These are phyloP conservation scores for Lepidostoma basale DNA, from an alignment of 1,140 invertebrate genomes.

Conservation along the genomic window DNA sequence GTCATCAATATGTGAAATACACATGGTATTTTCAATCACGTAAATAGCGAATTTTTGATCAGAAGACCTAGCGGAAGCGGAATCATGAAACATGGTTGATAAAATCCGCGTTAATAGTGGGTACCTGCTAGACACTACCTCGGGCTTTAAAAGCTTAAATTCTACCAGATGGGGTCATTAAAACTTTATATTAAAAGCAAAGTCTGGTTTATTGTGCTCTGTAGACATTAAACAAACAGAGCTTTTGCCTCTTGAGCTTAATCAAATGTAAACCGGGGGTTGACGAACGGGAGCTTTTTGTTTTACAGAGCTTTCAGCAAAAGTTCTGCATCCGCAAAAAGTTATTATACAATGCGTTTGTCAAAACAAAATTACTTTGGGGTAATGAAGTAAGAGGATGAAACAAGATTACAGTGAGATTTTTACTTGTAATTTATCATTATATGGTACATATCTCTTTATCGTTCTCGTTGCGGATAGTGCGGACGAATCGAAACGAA, in stretches of 20 bases:
- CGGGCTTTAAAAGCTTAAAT: constrained; percentile 10
- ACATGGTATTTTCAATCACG: too few species aligned
- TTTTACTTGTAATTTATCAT: too few species aligned
- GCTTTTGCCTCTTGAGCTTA: constrained; percentile 32
- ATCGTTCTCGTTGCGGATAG: too few species aligned
- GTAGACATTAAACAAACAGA: constrained; percentile 41
- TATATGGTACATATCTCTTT: too few species aligned
- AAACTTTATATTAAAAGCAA: constrained; percentile 47
- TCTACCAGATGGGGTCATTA: constrained; percentile 40
- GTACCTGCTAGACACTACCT: constrained; percentile 17
- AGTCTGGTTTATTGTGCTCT: constrained; percentile 44
- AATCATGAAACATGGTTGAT: too few species aligned
- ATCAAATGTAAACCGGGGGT: constrained; percentile 39
- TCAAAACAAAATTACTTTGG: constrained; percentile 2
- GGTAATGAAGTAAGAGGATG: too few species aligned
- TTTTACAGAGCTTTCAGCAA: constrained; percentile 42
- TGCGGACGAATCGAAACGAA: too few species aligned
- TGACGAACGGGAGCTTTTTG: constrained; percentile 45
- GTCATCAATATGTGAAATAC: too few species aligned
- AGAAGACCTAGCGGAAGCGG: too few species aligned
- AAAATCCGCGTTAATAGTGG: constrained; percentile 6
- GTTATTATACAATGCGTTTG: neutral
- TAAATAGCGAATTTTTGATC: too few species aligned
- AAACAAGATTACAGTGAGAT: too few species aligned
- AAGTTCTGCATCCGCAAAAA: constrained; percentile 27